These are phyloP conservation scores for Eretmochelys imbricata DNA, from an alignment of 2,113 vertebrate species.

Conservation along the genomic window DNA sequence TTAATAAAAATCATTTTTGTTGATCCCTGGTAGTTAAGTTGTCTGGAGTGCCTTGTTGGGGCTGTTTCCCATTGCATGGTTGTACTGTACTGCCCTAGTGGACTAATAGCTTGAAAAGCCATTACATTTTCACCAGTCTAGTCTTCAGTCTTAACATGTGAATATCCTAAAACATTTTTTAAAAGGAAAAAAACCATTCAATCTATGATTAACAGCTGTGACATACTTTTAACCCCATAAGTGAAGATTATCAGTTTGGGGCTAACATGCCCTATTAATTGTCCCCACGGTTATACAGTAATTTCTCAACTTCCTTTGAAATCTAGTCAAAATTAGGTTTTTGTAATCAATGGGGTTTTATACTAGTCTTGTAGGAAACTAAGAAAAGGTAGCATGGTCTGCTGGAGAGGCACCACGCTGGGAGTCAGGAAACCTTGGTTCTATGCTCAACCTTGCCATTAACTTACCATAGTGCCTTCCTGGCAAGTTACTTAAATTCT, in stretches of 20 bases:
- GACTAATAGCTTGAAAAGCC: background rate
- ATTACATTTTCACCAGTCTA: background rate
- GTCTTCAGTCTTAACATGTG: background rate
- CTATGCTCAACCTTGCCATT: background rate
- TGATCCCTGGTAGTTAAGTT: background rate
- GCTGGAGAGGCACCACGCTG: rapidly evolving
- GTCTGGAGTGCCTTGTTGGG: background rate
- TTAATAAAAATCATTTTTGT: background rate
- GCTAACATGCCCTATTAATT: background rate
- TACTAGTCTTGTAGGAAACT: background rate
- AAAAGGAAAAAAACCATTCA: background rate
- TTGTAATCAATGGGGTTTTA: rapidly evolving
- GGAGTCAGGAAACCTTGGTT: background rate
- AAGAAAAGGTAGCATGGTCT: no score
- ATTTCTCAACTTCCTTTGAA: background rate
- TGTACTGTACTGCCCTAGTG: no score
- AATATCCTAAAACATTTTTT: background rate
- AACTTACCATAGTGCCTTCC: background rate
- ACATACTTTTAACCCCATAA: background rate
- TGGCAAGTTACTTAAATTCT: background rate
- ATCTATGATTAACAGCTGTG: background rate
- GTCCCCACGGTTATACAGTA: background rate
- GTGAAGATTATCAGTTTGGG: no score
- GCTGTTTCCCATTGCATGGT: background rate
- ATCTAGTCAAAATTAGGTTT: rapidly evolving